Conservation (phyloP, 37 sponge, comb jelly and placozoan genomes). For the Dysidea cf. avara region DNA sequence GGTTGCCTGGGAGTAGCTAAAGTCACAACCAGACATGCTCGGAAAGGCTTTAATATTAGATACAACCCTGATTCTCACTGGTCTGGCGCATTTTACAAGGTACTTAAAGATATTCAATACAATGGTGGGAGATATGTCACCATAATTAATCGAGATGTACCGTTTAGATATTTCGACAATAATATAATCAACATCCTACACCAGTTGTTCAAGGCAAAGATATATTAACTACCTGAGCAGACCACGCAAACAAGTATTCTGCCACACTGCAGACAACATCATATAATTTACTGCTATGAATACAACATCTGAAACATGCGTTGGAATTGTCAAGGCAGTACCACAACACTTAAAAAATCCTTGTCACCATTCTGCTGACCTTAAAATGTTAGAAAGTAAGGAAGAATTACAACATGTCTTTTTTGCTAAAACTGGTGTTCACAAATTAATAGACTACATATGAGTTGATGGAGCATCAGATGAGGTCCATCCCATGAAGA, state of each 20-base stretch:
- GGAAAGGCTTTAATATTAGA: slow-evolving; percentile 28
- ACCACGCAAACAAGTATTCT: slow-evolving; percentile 8
- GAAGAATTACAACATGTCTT: no score
- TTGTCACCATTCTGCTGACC: slow-evolving; percentile 12
- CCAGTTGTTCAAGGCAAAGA: slow-evolving; percentile 6
- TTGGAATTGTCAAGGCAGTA: slow-evolving; percentile 21
- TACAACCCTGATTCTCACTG: slow-evolving; percentile 45
- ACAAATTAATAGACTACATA: no score
- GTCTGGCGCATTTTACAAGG: slow-evolving; percentile 25
- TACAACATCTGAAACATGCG: slow-evolving; percentile 19
- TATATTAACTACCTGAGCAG: neutral
- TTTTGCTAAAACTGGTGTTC: no score
- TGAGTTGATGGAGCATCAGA: no score
- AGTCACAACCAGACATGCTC: slow-evolving; percentile 24
- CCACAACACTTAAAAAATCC: neutral
- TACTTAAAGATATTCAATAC: slow-evolving; percentile 1
- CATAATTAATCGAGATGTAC: slow-evolving; percentile 3
- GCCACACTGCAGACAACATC: slow-evolving; percentile 10
- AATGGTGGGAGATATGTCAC: no score
- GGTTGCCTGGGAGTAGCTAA: slow-evolving; percentile 12
- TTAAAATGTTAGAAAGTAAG: neutral
- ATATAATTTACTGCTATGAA: slow-evolving; percentile 5
- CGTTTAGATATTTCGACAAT: slow-evolving; percentile 1
- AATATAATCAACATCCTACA: slow-evolving; percentile 9
- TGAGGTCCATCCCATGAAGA: slow-evolving; percentile 21